Base-by-base conservation (phyloP, 1,140 invertebrate genomes). In the Leptopilina clavipes region DNA sequence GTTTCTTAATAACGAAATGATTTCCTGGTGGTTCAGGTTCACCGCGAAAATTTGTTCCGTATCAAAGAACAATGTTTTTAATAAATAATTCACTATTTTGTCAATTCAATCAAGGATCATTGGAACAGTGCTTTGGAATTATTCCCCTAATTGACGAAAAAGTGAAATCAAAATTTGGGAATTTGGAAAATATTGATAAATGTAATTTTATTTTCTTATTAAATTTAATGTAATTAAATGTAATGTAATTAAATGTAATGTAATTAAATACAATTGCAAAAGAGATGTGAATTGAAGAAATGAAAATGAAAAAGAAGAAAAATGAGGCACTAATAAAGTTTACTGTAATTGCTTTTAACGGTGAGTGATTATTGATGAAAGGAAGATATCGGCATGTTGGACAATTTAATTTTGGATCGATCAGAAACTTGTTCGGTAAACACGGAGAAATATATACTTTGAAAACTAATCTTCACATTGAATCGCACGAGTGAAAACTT, bases 381-480 rank as follows among this genome's bases (percentile, higher is more conserved):
- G 22, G 59, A 22, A n/a, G 59, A 65, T 65, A 65, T 65, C 56
- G 56, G 3, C 25, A 14, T 22, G 25, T 65, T 22, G 59, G 25
- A 37, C 25, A 65, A 65, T 65, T 65, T 65, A 65, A 11, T 40
- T 25, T n/a, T 11, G 25, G 59, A 65, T 65, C 59, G 59, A 65
- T 31, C 22, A 31, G 22, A 37, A 65, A 65, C 59, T 65, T 65
- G 59, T 65, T 65, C 22, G 59, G 59, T 31, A 65, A 65, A 65
- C 59, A 65, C n/a, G 59, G 59, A 65, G 59, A 22, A 65, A 65
- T 65, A n/a, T n/a, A n/a, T n/a, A 65, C 59, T 31, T n/a, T 65
- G 59, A 65, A 65, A 65, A 65, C 59, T 65, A 65, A 65, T 65
- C 59, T 65, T 65, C 25, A 12, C 59, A 65, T 22, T 65, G 25